Percentiles rank a stretch among this genome's conserved stretches.
Evolutionary conservation across 2,888 invertebrate genomes (phyloP).

Genomic region (Maniola hyperantus): DNA sequence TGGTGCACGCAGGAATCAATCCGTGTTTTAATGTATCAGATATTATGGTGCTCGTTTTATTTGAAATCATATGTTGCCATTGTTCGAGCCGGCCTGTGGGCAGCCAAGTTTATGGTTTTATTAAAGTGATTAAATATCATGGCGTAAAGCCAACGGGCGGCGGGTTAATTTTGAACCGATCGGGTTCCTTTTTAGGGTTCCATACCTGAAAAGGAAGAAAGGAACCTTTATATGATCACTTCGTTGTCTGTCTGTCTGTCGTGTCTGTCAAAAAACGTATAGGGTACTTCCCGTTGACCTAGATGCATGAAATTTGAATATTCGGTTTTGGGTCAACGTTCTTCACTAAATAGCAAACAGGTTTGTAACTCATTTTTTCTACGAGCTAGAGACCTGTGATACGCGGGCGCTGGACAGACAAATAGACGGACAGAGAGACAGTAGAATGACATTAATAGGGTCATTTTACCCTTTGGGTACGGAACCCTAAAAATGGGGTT

Average conservation of each 20-base stretch:
- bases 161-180: slow-evolving; percentile 45
- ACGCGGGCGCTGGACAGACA: no score
- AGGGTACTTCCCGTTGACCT: no score
- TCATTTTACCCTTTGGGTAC: background rate
- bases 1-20: slow-evolving; percentile 38
- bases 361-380: no score
- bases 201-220: no score
- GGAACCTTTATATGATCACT: background rate
- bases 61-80: slow-evolving; percentile 45
- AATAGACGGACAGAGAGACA: no score
- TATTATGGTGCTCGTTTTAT: slow-evolving; percentile 42
- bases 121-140: slow-evolving; percentile 52
- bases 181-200: slow-evolving; percentile 40
- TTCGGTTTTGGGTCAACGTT: no score
- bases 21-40: slow-evolving; percentile 32
- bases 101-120: slow-evolving; percentile 45
- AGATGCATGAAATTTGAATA: no score
- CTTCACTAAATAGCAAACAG: no score
- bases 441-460: no score
- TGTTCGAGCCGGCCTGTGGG: slow-evolving; percentile 41
- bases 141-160: slow-evolving; percentile 44
- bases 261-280: no score
- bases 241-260: no score
- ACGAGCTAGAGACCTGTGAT: no score
- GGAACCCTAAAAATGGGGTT: background rate